Percentiles rank a stretch among this genome's conserved stretches.
phyloP scores from a whole-genome alignment of 2,113 vertebrate genomes.

The Coreoperca whiteheadi region DNA sequence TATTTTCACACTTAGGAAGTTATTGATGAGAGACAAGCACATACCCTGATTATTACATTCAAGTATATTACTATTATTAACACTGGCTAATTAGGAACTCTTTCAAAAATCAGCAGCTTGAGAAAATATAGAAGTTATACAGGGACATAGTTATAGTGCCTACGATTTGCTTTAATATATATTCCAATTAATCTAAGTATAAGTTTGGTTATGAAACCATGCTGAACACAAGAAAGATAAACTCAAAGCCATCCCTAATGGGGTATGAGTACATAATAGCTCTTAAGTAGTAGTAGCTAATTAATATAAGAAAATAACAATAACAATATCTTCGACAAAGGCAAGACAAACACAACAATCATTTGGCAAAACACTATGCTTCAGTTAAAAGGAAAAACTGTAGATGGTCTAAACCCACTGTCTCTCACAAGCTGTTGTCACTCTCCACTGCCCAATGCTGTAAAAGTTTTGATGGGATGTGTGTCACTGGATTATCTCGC shows the following conservation, averaged over 20 bases:
- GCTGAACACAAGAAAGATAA: slow-evolving; percentile 19
- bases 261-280: slow-evolving; percentile 16
- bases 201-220: slow-evolving; percentile 16
- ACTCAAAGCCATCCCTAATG: slow-evolving; percentile 25
- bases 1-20: background rate
- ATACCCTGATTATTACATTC: background rate
- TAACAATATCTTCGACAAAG: slow-evolving; percentile 15
- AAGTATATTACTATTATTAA: background rate
- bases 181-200: slow-evolving; percentile 10
- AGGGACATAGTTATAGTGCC: background rate
- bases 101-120: background rate
- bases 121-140: background rate
- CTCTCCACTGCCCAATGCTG: slow-evolving; percentile 52
- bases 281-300: background rate
- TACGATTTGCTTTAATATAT: slow-evolving; percentile 22
- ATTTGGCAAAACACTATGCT: slow-evolving; percentile 25
- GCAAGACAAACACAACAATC: background rate
- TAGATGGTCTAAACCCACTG: slow-evolving; percentile 13
- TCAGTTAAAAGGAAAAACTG: slow-evolving; percentile 27
- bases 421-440: slow-evolving; percentile 52
- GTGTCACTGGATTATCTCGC: slow-evolving; percentile 75
- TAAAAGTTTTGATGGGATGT: slow-evolving; percentile 73
- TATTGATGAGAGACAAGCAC: slow-evolving; percentile 6
- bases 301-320: slow-evolving; percentile 30
- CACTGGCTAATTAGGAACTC: background rate